Evolutionary conservation across 2,797 vertebrate species (phyloP), one percentile per base, ranked within the genome.

Genomic region (Hozukius guyotensis): DNA sequence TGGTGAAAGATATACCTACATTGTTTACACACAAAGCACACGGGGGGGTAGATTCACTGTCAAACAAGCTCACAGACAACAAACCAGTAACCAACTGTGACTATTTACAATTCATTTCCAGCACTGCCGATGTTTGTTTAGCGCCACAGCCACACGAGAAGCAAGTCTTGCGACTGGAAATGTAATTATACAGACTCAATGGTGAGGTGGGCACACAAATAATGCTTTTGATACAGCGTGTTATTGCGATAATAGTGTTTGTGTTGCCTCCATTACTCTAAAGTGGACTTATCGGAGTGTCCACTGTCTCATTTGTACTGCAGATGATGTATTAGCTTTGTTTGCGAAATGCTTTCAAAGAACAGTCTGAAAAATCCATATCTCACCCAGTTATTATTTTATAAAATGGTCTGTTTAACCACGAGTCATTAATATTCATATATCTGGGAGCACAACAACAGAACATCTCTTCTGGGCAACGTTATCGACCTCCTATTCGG

Each of bases 391-490:
- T 87, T 88, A 81, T 92, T 89, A 81, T 87, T 87, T 80, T 82
- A 84, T 84, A 72, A 87, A 82, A 86, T n/a, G 70, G 12, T 80
- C 72, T 69, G 56, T 72, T 29, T 5, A 52, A 46, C 83, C 22
- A 36, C 68, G 36, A 67, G 72, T 63, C 77, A 87, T 93, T 93
- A 89, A 92, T 90, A 93, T 93, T 93, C 88, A 90, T 92, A 90
- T 92, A 77, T 89, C 75, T 53, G 46, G 27, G 60, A 83, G 73
- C 85, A 66, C 36, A 80, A 77, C 79, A 87, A 78, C 83, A 85
- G 75, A 81, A 72, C 57, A 72, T 78, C 76, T 92, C 84, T 77
- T 77, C 79, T 64, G 81, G 69, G 76, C 76, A 77, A 59, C 72
- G 7, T 0, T 83, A 90, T 93, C 34, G 81, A 90, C 80, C 49